A percentile compares a stretch with the other conserved stretches of the same genome.
Evolutionary conservation across 2,113 vertebrate species (phyloP).

Genomic region (Chionomys nivalis): DNA sequence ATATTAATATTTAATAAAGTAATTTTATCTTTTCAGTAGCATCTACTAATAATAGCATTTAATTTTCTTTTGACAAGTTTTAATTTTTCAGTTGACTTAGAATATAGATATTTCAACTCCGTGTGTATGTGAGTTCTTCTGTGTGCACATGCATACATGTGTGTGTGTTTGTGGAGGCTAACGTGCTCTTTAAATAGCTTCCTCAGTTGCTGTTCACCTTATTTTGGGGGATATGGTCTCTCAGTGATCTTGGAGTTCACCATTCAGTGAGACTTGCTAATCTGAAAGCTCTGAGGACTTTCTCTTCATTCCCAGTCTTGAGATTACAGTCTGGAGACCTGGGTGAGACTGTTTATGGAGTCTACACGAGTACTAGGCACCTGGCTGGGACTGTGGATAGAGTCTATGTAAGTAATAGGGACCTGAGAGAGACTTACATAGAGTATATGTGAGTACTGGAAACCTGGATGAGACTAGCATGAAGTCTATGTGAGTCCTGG

Average conservation of each 20-base stretch:
- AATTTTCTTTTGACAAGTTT: neutral
- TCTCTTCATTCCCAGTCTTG: too few relatives aligned
- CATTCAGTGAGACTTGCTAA: too few relatives aligned
- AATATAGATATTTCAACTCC: neutral
- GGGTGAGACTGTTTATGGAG: neutral
- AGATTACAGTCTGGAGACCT: too few relatives aligned
- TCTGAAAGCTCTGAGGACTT: neutral
- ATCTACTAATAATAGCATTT: neutral
- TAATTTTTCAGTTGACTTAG: neutral
- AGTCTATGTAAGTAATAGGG: neutral
- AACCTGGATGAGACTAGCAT: neutral
- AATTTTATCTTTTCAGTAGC: neutral
- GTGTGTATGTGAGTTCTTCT: neutral
- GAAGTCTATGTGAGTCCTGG: too few relatives aligned
- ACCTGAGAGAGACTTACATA: neutral
- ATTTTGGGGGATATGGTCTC: neutral
- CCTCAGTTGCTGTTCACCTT: too few relatives aligned
- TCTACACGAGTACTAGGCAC: neutral
- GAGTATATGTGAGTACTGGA: neutral
- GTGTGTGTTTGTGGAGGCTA: too few relatives aligned
- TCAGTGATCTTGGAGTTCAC: neutral
- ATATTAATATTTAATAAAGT: neutral
- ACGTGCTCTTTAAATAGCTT: neutral
- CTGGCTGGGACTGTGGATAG: neutral
- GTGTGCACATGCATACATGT: too few relatives aligned